phyloP scores from a whole-genome alignment of 2,113 vertebrate species.

The Aldabrachelys gigantea region DNA sequence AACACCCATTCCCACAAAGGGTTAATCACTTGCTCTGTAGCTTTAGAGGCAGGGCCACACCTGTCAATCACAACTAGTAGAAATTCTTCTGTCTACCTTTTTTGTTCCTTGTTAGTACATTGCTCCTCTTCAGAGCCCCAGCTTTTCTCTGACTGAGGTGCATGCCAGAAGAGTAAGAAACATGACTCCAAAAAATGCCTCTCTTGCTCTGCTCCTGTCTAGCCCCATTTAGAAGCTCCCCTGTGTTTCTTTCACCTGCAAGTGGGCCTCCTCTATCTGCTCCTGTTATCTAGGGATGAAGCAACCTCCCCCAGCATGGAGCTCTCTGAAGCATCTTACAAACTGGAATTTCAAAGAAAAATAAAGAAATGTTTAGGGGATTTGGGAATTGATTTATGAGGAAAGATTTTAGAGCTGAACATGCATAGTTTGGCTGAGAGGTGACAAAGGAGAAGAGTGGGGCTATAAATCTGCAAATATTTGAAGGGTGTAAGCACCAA shows the following conservation, averaged over 20 bases:
- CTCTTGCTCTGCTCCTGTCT: neutral
- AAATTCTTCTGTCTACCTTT: neutral
- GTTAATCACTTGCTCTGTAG: neutral
- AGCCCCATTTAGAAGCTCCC: neutral
- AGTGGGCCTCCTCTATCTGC: neutral
- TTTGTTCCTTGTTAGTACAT: neutral
- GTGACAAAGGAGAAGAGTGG: neutral
- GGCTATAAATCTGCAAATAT: slow-evolving; percentile 35
- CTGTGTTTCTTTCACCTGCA: neutral
- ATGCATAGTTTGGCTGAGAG: slow-evolving; percentile 1
- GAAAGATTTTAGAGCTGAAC: neutral
- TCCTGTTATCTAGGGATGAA: neutral
- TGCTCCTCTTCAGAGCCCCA: neutral
- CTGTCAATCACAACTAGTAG: neutral
- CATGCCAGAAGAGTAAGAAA: neutral
- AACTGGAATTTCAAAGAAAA: slow-evolving; percentile 9
- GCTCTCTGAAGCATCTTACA: slow-evolving; percentile 18
- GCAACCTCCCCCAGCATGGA: slow-evolving; percentile 17
- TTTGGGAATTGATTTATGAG: slow-evolving; percentile 10
- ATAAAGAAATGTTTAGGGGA: slow-evolving; percentile 3
- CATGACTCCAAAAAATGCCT: neutral
- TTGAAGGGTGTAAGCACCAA: neutral
- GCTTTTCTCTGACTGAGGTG: neutral
- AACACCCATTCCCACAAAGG: neutral
- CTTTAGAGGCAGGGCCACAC: neutral